Base-by-base conservation (phyloP, 2,113 vertebrate species). In the Syrmaticus mikado region DNA sequence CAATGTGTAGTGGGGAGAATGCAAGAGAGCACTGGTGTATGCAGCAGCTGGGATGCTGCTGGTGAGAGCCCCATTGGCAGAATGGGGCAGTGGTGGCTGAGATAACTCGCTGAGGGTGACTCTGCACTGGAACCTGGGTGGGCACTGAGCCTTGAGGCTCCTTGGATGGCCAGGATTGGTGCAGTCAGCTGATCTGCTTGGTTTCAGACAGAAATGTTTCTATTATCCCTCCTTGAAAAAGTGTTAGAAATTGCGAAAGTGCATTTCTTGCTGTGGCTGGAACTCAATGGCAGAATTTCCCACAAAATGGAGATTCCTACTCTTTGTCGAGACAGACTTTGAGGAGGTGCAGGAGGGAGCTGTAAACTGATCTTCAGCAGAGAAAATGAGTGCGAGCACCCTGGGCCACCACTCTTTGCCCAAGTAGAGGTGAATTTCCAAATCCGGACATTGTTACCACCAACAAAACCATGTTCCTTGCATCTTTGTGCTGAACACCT, bases 231-330 rank as follows among this genome's bases (percentile, higher is more conserved):
- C 1, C 0, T n/a, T 62, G 73, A 71, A 74, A 58, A 86, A 85
- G 46, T 28, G 55, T 18, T 32, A 30, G 27, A 67, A 74, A 52
- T 58, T 77, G 38, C 25, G 67, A 77, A 90, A 73, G n/a, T 19
- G 28, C 20, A 82, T 94, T 90, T 88, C 41, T 13, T 67, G 67
- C 85, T 91, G 89, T 60, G 82, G 7, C 17, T 92, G 61, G 55
- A 93, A 52, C 57, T 68, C 38, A 28, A 20, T 48, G 60, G 28
- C 70, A 30, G 52, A 41, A 73, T 55, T 40, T 73, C 20, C 22
- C 53, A 34, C 36, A 50, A 64, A 83, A 93, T n/a, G 13, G 38
- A 86, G 81, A 92, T 68, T 53, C 32, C 3, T 14, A 52, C 24
- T 71, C 43, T 70, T 50, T 65, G 38, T 64, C 55, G 64, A 57